Evolutionary conservation across 2,797 vertebrate genomes (phyloP), one percentile per base, ranked within the genome.

Genomic region (Buphagus erythrorhynchus): DNA sequence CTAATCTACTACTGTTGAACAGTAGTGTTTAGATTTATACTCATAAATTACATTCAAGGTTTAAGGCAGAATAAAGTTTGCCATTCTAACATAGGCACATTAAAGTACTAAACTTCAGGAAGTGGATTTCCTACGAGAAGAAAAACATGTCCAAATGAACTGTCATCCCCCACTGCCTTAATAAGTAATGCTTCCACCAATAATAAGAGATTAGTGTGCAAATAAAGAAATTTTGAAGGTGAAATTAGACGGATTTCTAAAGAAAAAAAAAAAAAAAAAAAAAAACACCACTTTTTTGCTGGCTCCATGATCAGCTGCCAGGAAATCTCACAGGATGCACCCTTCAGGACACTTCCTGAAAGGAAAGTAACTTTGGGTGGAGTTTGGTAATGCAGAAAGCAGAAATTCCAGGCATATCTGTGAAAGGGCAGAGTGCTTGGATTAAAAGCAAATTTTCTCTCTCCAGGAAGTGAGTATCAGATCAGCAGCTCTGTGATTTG

Each of bases 331-430:
- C 88, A 94, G 95, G 83, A 95, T 73, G n/a, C 94, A 86, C 92
- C 58, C 90, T 92, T 93, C 33, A 71, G 40, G 54, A 59, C 76
- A 59, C 48, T 95, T 97, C 95, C 95, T 95, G 94, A 95, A 82
- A 93, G 95, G 93, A 97, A 97, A 84, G 62, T 75, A 90, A 90
- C 46, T 82, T 84, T 84, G 94, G 88, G 92, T 96, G 94, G 95
- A 84, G 95, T 73, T 73, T 92, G 46, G 38, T 81, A 79, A 52
- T 19, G 25, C 75, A 65, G 21, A 58, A 59, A 89, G 77, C 45
- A 61, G 69, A 72, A 93, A 93, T 84, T 55, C 57, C 62, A 90
- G 69, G 51, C 92, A 78, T 68, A 75, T 90, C 93, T 1, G 19
- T 77, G 78, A 85, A 86, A 85, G 94, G 75, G 72, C 79, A 86